Evolutionary conservation across 2,113 vertebrate species (phyloP).

Genomic region (Oryzias curvinotus): DNA sequence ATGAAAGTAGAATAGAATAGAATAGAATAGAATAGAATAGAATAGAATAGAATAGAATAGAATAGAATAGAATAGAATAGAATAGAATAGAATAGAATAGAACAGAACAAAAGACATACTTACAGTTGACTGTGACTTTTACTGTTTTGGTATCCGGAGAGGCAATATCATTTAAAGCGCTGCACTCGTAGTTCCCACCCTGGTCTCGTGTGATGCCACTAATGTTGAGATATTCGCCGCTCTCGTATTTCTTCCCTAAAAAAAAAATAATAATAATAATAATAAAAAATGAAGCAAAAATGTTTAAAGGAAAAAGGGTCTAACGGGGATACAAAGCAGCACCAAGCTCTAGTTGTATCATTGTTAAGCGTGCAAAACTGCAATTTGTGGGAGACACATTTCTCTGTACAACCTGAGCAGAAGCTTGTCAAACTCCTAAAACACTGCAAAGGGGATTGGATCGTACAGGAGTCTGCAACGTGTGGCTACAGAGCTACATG

Average conservation of each 20-base stretch:
- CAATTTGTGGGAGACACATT: slow-evolving; percentile 30
- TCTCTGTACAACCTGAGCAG: neutral
- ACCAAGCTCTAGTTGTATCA: neutral
- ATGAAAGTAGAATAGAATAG: slow-evolving; percentile 11
- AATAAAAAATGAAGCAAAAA: slow-evolving; percentile 49
- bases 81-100: slow-evolving; percentile 2
- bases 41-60: slow-evolving; percentile 15
- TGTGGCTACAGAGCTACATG: no score
- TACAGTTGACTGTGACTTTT: slow-evolving; percentile 97
- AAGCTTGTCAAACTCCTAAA: no score
- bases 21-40: slow-evolving; percentile 2
- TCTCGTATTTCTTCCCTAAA: slow-evolving; percentile 91
- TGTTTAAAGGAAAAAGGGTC: slow-evolving; percentile 33
- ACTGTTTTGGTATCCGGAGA: slow-evolving; percentile 93
- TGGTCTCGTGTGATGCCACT: slow-evolving; percentile 93
- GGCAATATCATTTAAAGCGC: slow-evolving; percentile 92
- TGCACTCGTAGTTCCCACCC: slow-evolving; percentile 95
- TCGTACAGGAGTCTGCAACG: no score
- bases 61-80: slow-evolving; percentile 6
- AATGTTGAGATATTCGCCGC: slow-evolving; percentile 96
- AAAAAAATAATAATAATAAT: neutral
- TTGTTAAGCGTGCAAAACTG: slow-evolving; percentile 9
- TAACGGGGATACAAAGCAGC: slow-evolving; percentile 34
- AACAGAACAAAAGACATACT: slow-evolving; percentile 74
- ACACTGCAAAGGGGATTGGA: no score